Conservation (phyloP, 2,113 vertebrate genomes). For the Puffinus mauretanicus region DNA sequence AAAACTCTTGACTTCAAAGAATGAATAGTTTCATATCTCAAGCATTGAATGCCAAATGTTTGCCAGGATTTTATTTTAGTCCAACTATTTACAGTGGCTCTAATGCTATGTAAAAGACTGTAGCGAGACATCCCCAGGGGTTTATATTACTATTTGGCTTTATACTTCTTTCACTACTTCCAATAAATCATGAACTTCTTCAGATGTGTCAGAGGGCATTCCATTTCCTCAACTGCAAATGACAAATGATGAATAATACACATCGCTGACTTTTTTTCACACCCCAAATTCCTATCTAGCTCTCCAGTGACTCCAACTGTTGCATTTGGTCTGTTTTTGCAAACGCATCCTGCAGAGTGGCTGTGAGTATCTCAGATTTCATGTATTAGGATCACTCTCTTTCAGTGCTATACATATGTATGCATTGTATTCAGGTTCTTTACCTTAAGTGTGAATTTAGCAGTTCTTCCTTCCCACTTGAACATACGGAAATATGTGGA, state of each 20-base stretch:
- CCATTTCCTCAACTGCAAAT: conserved; percentile 61
- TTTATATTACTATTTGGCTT: conserved; percentile 71
- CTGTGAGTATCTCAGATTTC: background rate
- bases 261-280: background rate
- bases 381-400: background rate
- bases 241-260: conserved; percentile 67
- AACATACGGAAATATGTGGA: background rate
- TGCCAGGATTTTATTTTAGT: conserved; percentile 66
- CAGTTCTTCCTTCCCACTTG: background rate
- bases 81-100: conserved; percentile 63
- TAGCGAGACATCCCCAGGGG: conserved; percentile 11
- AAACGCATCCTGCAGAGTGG: background rate
- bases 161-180: conserved; percentile 65
- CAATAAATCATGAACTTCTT: conserved; percentile 70
- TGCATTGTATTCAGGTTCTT: background rate
- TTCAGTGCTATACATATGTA: background rate
- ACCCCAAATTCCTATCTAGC: background rate
- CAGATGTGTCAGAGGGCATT: conserved; percentile 56
- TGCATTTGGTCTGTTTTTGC: background rate
- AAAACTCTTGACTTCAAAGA: conserved; percentile 51
- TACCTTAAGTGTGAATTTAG: background rate
- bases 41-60: conserved; percentile 62
- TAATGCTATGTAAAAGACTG: conserved; percentile 61
- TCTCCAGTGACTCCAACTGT: background rate
- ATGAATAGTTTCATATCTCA: conserved; percentile 64